Conservation (phyloP, 1,140 invertebrate genomes). For the Pachypsylla venusta region DNA sequence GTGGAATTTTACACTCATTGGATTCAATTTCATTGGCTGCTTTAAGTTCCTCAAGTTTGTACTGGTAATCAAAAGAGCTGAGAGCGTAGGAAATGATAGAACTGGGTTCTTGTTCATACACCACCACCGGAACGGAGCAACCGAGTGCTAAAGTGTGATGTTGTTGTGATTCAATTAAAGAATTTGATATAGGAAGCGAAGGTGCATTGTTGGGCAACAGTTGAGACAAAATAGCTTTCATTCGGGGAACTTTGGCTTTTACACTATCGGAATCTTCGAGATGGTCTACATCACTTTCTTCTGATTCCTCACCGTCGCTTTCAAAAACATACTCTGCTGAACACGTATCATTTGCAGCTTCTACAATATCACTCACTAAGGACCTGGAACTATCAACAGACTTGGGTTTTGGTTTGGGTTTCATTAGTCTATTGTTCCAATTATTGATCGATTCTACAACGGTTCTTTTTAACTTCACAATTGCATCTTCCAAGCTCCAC, state of each 20-base stretch:
- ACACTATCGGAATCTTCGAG: slow-evolving; percentile 36
- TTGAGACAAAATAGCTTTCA: slow-evolving; percentile 53
- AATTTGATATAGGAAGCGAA: not conserved
- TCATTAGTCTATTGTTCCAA: slow-evolving; percentile 46
- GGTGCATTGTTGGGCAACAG: slow-evolving; percentile 37
- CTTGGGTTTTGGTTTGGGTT: slow-evolving; percentile 4
- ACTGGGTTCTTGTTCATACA: slow-evolving; percentile 72
- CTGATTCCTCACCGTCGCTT: not conserved
- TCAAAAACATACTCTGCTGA: not conserved
- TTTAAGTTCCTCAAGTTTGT: slow-evolving; percentile 36
- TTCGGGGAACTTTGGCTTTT: slow-evolving; percentile 21
- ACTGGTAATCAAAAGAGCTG: slow-evolving; percentile 53
- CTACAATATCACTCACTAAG: slow-evolving; percentile 3
- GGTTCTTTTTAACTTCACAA: slow-evolving; percentile 44
- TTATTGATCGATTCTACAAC: slow-evolving; percentile 45
- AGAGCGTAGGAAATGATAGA: slow-evolving; percentile 80
- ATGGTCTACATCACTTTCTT: slow-evolving; percentile 11
- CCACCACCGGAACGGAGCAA: slow-evolving; percentile 50
- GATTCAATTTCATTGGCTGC: slow-evolving; percentile 21
- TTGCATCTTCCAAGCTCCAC: slow-evolving; percentile 42
- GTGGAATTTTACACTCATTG: slow-evolving; percentile 28
- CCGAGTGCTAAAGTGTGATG: slow-evolving; percentile 40
- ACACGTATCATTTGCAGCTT: slow-evolving; percentile 13
- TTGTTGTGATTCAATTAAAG: slow-evolving; percentile 33
- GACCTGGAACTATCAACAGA: not conserved